Conservation (phyloP, 2,888 invertebrate species). For the Lithophane leautieri region DNA sequence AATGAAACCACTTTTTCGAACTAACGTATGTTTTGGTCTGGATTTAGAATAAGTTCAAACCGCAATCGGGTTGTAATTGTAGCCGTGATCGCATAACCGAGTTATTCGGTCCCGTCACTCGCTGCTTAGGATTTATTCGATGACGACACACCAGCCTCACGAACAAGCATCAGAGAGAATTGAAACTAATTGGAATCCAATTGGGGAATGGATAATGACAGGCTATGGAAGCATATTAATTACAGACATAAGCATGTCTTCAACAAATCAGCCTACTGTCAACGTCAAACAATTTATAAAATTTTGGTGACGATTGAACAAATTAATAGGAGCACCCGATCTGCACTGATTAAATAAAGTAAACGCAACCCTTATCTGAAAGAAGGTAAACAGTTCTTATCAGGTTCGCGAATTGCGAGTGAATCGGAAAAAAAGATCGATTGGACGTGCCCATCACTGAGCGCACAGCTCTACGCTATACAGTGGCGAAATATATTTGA, state of each 20-base stretch:
- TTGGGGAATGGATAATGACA: conserved; percentile 63
- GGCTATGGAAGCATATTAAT: conserved; percentile 35
- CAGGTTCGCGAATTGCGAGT: conserved; percentile 50
- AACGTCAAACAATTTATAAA: not conserved
- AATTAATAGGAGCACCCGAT: conserved; percentile 2
- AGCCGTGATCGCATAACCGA: conserved; percentile 68
- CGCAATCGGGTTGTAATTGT: conserved; percentile 62
- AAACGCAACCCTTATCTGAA: conserved; percentile 34
- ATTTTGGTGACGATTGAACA: not conserved
- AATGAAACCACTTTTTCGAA: conserved; percentile 69
- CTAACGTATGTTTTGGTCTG: conserved; percentile 53
- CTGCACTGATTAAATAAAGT: conserved; percentile 27
- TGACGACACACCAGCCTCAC: conserved; percentile 54
- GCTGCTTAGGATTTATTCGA: conserved; percentile 60
- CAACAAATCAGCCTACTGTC: conserved; percentile 3
- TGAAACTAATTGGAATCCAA: conserved; percentile 66
- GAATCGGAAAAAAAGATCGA: conserved; percentile 51
- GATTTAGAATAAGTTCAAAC: conserved; percentile 66
- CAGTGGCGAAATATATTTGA: conserved; percentile 43
- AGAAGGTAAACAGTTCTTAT: conserved; percentile 59
- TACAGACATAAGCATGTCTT: conserved; percentile 21
- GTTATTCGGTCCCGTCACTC: conserved; percentile 60
- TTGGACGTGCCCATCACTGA: conserved; percentile 19
- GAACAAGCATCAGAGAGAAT: conserved; percentile 50
- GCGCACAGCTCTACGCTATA: conserved; percentile 24